Evolutionary conservation across 2,888 invertebrate species (phyloP).

Genomic region (Danaus chrysippus): DNA sequence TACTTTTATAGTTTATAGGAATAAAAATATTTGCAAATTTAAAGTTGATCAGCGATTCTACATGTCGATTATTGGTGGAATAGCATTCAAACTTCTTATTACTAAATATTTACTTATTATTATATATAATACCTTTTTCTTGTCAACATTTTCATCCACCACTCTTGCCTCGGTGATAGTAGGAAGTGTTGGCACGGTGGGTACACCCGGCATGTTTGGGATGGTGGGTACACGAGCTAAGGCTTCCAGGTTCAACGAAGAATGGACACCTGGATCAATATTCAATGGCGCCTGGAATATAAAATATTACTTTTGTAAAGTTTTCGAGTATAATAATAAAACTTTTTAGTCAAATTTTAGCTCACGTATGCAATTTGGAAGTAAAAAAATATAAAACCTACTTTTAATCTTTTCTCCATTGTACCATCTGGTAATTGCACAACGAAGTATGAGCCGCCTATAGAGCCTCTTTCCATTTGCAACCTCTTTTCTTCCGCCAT

Average conservation of each 20-base stretch:
- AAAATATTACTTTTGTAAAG: background rate
- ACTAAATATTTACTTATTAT: background rate
- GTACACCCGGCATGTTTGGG: constrained; percentile 88
- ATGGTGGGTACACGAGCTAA: constrained; percentile 77
- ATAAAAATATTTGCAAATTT: background rate
- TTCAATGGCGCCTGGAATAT: constrained; percentile 83
- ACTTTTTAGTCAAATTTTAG: background rate
- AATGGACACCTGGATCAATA: constrained; percentile 96
- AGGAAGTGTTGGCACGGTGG: constrained; percentile 91
- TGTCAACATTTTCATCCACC: constrained; percentile 71
- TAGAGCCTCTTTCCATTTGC: constrained; percentile 94
- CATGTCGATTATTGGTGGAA: no score
- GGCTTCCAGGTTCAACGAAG: constrained; percentile 90
- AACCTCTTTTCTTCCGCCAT: constrained; percentile 96
- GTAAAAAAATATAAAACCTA: constrained; percentile 42
- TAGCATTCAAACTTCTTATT: constrained; percentile 7
- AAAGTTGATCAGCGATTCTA: background rate
- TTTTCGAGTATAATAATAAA: background rate
- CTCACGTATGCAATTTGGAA: no score
- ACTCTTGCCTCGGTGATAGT: constrained; percentile 93
- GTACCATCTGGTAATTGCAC: constrained; percentile 94
- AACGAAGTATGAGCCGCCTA: constrained; percentile 91
- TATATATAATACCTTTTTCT: constrained; percentile 46
- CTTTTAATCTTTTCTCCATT: constrained; percentile 93
- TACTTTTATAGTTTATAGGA: no score